Evolutionary conservation across 2,888 invertebrate genomes (phyloP), one percentile per base, ranked within the genome.

Genomic region (Dicranocentrus wangi): DNA sequence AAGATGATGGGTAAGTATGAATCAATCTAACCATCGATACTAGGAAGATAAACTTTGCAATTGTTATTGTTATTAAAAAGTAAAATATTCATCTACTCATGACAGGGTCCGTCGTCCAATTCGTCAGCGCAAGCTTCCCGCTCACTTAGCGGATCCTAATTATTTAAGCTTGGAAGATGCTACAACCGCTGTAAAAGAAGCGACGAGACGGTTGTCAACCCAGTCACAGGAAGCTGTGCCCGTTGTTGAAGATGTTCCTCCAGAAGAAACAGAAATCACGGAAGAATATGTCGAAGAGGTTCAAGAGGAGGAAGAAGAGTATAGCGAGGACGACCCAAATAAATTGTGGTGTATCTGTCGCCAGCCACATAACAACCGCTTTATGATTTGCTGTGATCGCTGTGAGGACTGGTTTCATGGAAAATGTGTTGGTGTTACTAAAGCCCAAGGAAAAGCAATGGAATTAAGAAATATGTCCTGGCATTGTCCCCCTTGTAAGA

Each of bases 381-480:
- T 98, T 88, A 98, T 98, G 98, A 98, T 98, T 87, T 96, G 96
- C 89, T 98, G 98, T 89, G 98, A 98, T 89, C 92, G 92, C 15
- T 98, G 98, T 88, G 95, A 96, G 88, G 97, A 98, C 88, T 98
- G 98, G 98, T 98, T 96, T 88, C 98, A 98, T 88, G 98, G 98
- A n/a, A 95, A 94, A 88, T 98, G 98, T 90, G 97, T 98, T 15
- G 95, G 95, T 87, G 94, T 98, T 55, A 96, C 96, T 21, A 94
- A 95, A 90, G 92, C 93, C 0, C 94, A 95, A 93, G 96, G 95
- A 72, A 87, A 88, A 88, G 61, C 95, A 89, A 96, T 98, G 95
- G 97, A 98, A 88, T 92, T 93, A 71, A 93, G 94, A 86, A 94
- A 95, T 8, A 92, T 93, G 83, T 95, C 95, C 88, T 97, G 97